Conservation (phyloP, 2,113 vertebrate species). For the Proterorhinus semilunaris region DNA sequence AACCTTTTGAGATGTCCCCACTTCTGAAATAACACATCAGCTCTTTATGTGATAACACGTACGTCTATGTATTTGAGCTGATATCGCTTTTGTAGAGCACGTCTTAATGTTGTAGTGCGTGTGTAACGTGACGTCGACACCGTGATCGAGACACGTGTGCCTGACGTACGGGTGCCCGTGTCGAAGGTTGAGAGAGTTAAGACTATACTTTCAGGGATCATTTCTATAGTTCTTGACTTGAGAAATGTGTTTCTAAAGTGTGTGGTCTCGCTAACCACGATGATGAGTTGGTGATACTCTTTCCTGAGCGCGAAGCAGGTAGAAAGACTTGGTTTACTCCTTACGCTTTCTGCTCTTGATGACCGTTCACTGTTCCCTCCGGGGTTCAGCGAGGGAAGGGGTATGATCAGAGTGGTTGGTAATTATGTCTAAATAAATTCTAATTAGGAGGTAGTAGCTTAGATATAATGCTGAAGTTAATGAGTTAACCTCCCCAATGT, state of each 20-base stretch:
- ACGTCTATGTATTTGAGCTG: too few relatives aligned
- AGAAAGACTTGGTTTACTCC: background rate
- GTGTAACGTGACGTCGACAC: background rate
- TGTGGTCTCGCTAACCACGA: conserved; percentile 64
- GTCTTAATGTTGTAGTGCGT: background rate
- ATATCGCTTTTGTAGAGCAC: too few relatives aligned
- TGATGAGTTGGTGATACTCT: conserved; percentile 45
- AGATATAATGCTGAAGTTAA: too few relatives aligned
- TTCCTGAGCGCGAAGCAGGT: conserved; percentile 58
- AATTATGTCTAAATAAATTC: fast-evolving
- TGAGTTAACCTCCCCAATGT: too few relatives aligned
- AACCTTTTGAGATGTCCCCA: conserved; percentile 41
- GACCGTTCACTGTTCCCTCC: conserved; percentile 48
- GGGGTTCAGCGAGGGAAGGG: conserved; percentile 25
- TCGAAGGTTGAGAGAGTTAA: background rate
- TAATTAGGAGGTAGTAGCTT: too few relatives aligned
- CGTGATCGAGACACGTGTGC: background rate
- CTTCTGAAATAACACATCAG: background rate
- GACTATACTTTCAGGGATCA: conserved; percentile 76
- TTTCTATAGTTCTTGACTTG: conserved; percentile 69
- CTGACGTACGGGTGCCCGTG: background rate
- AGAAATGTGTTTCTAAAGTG: conserved; percentile 65
- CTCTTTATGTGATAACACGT: too few relatives aligned
- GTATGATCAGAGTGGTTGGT: conserved; percentile 59
- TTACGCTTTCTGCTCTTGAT: conserved; percentile 41